Evolutionary conservation across 1,140 invertebrate species (phyloP), one percentile per base, ranked within the genome.

Genomic region (Papilio machaon): DNA sequence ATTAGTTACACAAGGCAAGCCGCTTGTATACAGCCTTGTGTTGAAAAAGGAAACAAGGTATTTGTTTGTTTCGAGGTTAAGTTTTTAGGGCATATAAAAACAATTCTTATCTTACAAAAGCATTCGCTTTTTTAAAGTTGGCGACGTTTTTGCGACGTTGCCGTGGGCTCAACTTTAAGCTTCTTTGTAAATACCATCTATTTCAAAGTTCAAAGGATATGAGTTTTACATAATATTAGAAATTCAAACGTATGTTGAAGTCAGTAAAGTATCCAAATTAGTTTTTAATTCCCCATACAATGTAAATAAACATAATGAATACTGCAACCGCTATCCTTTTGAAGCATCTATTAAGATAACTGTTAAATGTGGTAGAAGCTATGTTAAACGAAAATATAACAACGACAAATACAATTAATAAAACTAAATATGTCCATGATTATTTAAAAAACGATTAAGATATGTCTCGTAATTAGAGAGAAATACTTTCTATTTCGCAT

Each of bases 121-220:
- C n/a, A 17, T 60, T 60, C 17, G n/a, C n/a, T 60, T 60, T n/a
- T 60, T 60, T n/a, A 60, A 58, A 60, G 58, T 60, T 60, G n/a
- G 58, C n/a, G n/a, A 60, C n/a, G 58, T 60, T 60, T 60, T 60
- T 60, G 58, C 58, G n/a, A 60, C 58, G 58, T 60, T 19, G 58
- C 58, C 17, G n/a, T 19, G 58, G 7, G 58, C 58, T 60, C 58
- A 60, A 17, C 17, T 60, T 19, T 60, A 6, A 60, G 58, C n/a
- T n/a, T 60, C 58, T 60, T 60, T 60, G 58, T 60, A 60, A 60
- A 60, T 19, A 60, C n/a, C 7, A 60, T 60, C 58, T 60, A 4
- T 23, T 60, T 30, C 4, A 54, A 54, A 54, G 6, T 19, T 19
- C 58, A 60, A 60, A 60, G 0, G n/a, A 60, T 23, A 60, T 23